Conservation (phyloP, 2,888 invertebrate genomes). For the Drosophila niveifrons region DNA sequence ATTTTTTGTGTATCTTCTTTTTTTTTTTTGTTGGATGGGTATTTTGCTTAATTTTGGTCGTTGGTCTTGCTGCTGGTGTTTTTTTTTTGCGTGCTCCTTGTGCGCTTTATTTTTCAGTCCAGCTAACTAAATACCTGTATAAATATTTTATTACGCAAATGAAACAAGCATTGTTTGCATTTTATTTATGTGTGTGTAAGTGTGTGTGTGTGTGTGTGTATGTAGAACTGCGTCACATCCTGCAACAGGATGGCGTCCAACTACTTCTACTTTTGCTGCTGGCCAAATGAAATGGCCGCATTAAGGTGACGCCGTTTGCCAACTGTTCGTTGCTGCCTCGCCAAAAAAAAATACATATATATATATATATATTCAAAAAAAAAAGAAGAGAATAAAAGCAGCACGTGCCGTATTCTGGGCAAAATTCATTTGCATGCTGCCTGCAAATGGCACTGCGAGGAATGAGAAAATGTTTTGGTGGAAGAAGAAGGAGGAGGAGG, state of each 20-base stretch:
- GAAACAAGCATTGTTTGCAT: slow-evolving; percentile 79
- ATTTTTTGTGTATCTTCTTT: neutral
- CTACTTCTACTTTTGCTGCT: slow-evolving; percentile 19
- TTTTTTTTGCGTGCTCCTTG: slow-evolving; percentile 20
- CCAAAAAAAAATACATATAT: neutral
- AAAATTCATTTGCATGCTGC: slow-evolving; percentile 61
- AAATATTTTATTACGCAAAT: slow-evolving; percentile 79
- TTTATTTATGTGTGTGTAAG: slow-evolving; percentile 54
- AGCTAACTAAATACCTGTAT: slow-evolving; percentile 78
- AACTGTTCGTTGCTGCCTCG: slow-evolving; percentile 4
- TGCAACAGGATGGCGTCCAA: slow-evolving; percentile 47
- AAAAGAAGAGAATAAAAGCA: neutral
- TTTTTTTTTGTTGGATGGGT: neutral
- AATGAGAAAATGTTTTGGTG: neutral
- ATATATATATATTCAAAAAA: slow-evolving; percentile 1
- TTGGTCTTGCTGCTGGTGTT: slow-evolving; percentile 24
- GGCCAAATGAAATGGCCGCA: slow-evolving; percentile 56
- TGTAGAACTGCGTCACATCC: slow-evolving; percentile 56
- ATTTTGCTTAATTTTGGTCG: slow-evolving; percentile 58
- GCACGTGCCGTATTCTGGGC: slow-evolving; percentile 57
- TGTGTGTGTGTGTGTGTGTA: slow-evolving; percentile 24
- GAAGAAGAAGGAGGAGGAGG: too few relatives aligned
- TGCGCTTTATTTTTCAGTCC: slow-evolving; percentile 49
- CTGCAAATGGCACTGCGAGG: slow-evolving; percentile 24
- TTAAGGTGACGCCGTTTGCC: slow-evolving; percentile 49